These are phyloP conservation scores for Euplagia quadripunctaria DNA, from an alignment of 2,888 invertebrate species.

Conservation along the genomic window DNA sequence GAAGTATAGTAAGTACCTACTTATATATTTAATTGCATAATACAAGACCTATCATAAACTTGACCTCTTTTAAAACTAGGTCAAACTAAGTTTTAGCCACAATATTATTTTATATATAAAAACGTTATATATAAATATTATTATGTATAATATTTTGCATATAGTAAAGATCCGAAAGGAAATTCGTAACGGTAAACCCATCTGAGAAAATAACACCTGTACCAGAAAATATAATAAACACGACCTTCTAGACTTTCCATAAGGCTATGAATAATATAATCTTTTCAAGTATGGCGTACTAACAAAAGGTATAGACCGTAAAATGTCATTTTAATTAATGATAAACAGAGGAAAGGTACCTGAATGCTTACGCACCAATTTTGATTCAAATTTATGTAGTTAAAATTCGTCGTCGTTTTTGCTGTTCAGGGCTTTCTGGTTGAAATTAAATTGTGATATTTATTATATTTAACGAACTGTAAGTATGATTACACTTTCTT, in stretches of 20 bases:
- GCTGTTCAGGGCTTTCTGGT: slow-evolving; percentile 15
- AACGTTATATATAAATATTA: neutral
- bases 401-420: slow-evolving; percentile 12
- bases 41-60: neutral
- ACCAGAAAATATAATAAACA: neutral
- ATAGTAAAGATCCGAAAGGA: neutral
- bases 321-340: slow-evolving; percentile 48
- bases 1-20: neutral
- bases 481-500: neutral
- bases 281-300: slow-evolving; percentile 4
- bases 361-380: slow-evolving; percentile 28
- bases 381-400: slow-evolving; percentile 40
- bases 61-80: neutral
- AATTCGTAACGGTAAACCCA: neutral
- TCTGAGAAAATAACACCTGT: neutral
- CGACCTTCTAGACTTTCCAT: slow-evolving; percentile 5
- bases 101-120: too few species aligned
- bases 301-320: slow-evolving; percentile 27
- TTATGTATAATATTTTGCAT: neutral
- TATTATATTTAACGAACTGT: neutral
- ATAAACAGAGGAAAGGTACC: slow-evolving; percentile 34
- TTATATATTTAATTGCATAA: neutral
- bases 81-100: neutral
- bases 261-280: neutral
- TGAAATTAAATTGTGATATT: slow-evolving; percentile 10